Evolutionary conservation across 2,888 invertebrate genomes (phyloP).

Genomic region (Cistogaster globosa): DNA sequence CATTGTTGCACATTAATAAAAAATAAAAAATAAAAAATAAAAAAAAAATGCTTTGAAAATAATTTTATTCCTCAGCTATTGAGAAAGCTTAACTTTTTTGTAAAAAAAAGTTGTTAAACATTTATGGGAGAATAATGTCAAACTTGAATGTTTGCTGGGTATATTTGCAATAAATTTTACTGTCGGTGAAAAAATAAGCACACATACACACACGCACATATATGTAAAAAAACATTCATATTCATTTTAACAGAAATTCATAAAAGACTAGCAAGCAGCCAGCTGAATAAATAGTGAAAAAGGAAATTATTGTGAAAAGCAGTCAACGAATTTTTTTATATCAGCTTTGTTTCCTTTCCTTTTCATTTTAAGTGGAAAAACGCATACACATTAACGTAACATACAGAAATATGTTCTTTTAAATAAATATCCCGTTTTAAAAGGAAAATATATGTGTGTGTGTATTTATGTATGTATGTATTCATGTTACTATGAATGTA

Average conservation of each 20-base stretch:
- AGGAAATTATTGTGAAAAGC: slow-evolving; percentile 20
- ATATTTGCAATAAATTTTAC: background rate
- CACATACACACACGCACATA: background rate
- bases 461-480: background rate
- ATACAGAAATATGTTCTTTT: background rate
- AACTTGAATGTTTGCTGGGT: no score
- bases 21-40: no score
- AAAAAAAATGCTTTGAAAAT: no score
- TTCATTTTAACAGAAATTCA: slow-evolving; percentile 52
- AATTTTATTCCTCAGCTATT: no score
- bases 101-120: no score
- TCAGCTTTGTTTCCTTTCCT: slow-evolving; percentile 7
- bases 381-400: background rate
- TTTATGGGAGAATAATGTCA: no score
- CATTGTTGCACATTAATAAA: no score
- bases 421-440: no score
- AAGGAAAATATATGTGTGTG: background rate
- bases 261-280: slow-evolving; percentile 37
- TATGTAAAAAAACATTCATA: background rate
- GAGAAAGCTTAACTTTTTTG: no score
- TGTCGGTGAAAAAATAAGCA: background rate
- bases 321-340: background rate
- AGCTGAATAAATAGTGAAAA: background rate
- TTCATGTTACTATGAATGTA: no score
- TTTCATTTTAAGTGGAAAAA: slow-evolving; percentile 22